Base-by-base conservation (phyloP, 2,113 vertebrate genomes). In the Microtus richardsoni region DNA sequence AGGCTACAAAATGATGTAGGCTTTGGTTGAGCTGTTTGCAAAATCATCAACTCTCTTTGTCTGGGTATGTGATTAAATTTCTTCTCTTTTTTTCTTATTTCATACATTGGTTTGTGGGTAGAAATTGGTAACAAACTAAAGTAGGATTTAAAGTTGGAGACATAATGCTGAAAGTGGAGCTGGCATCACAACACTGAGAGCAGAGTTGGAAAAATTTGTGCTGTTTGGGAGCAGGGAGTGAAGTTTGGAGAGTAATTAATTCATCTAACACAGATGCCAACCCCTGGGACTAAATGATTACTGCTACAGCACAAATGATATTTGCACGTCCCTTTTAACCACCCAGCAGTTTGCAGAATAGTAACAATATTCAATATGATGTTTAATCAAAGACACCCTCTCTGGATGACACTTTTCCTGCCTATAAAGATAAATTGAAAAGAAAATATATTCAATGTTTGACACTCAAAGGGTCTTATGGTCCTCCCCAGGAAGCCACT, bases 21-120 rank as follows among this genome's bases (percentile, higher is more conserved):
- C 94, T 92, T 49, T 77, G 2, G 26, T 44, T 91, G 73, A 84
- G 16, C 86, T 97, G 96, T 93, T 74, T 94, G 58, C 80, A 70
- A n/a, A 92, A 73, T 96, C 96, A 91, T 93, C 77, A 49, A 47
- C 70, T 85, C 1, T 92, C 77, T 90, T 98, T 95, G 28, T 91
- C 93, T 95, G 91, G 22, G 89, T 75, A 28, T 47, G 68, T 62
- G 91, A 78, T 52, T 71, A 88, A 86, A 89, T 86, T 88, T 47
- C 14, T 22, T 77, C 60, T 9, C 14, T 62, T 26, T 62, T 24
- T 60, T 58, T 39, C 52, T 84, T 33, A 88, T 80, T 92, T 68
- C 47, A 60, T 86, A 7, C 39, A 41, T 92, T 82, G 47, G 0
- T 91, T 90, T 94, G 62, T 85, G 39, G 78, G 28, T 26, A 90